These are phyloP conservation scores for Blennius ocellaris DNA, from an alignment of 2,113 vertebrate species.

Conservation along the genomic window DNA sequence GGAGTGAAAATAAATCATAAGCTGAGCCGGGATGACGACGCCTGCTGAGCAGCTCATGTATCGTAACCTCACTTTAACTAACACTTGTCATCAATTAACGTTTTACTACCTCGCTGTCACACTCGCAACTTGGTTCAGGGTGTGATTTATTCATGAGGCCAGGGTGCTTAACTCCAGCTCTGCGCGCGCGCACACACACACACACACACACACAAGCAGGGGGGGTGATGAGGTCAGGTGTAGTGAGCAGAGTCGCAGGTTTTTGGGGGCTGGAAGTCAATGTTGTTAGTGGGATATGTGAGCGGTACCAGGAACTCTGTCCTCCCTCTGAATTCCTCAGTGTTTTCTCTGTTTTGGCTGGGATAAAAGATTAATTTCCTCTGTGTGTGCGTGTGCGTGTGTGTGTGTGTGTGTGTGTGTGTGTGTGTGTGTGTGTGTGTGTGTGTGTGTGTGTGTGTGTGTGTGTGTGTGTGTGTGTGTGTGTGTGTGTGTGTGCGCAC, in stretches of 20 bases:
- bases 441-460: too few species aligned
- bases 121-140: slow-evolving; percentile 10
- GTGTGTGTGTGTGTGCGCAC: too few species aligned
- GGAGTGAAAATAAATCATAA: slow-evolving; percentile 34
- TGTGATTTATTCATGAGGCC: slow-evolving; percentile 61
- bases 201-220: slow-evolving; percentile 18
- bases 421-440: too few species aligned
- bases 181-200: not conserved
- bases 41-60: slow-evolving; percentile 31
- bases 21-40: slow-evolving; percentile 8
- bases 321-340: slow-evolving; percentile 53
- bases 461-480: too few species aligned
- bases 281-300: slow-evolving; percentile 7
- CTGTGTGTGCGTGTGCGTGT: too few species aligned
- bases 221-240: slow-evolving; percentile 1
- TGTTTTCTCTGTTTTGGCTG: not conserved
- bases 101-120: slow-evolving; percentile 54
- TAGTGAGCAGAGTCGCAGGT: slow-evolving; percentile 3
- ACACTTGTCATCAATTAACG: slow-evolving; percentile 67
- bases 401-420: too few species aligned
- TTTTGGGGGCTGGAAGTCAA: slow-evolving; percentile 4
- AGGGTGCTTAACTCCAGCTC: slow-evolving; percentile 4
- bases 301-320: slow-evolving; percentile 52
- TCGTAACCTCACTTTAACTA: slow-evolving; percentile 45
- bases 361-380: too few species aligned